Base-by-base conservation (phyloP, 1,140 invertebrate genomes). In the Galendromus occidentalis region DNA sequence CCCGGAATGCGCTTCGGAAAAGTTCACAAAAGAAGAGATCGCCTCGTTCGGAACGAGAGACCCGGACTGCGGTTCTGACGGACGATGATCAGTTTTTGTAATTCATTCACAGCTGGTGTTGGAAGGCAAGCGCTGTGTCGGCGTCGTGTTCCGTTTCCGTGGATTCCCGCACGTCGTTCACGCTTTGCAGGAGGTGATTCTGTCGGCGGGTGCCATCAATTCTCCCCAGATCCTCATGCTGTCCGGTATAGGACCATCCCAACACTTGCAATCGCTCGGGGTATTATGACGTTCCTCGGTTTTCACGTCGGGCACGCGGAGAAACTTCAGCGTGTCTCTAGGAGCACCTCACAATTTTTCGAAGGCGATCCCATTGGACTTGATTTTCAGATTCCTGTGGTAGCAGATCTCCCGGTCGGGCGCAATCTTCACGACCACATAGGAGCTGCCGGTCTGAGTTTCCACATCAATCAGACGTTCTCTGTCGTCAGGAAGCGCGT, bases 361-460 rank as follows among this genome's bases (percentile, higher is more conserved):
- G 33, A 39, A 39, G 4, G 33, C 33, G 33, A 39, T 39, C 33
- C 4, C 33, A 39, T 4, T 9, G 33, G 20, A 17, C 14, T 66
- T 2, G 14, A 29, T 66, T 65, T 55, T 30, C 25, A 71, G 69
- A 72, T 73, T 51, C 71, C 70, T 0, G 67, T 72, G 1, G 66
- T 74, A 0, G 69, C 69, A 2, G 77, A 85, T 72, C 64, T 76
- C 9, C 73, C 73, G 7, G 75, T 75, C 0, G 74, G 74, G 17
- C 55, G 72, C 44, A 74, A 74, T 66, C 70, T 75, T 2, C 70
- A 73, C 51, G 74, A 75, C 64, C 90, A 93, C 72, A 82, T 92
- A 9, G 88, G 85, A 0, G 74, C 88, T 0, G 88, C 88, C 0
- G 88, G 88, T 0, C 74, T 92, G 9, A 84, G 87, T 0, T 93